A percentile compares a stretch with the other conserved stretches of the same genome.
These are phyloP conservation scores for Mimas tiliae DNA, from an alignment of 2,888 invertebrate species.

Conservation along the genomic window DNA sequence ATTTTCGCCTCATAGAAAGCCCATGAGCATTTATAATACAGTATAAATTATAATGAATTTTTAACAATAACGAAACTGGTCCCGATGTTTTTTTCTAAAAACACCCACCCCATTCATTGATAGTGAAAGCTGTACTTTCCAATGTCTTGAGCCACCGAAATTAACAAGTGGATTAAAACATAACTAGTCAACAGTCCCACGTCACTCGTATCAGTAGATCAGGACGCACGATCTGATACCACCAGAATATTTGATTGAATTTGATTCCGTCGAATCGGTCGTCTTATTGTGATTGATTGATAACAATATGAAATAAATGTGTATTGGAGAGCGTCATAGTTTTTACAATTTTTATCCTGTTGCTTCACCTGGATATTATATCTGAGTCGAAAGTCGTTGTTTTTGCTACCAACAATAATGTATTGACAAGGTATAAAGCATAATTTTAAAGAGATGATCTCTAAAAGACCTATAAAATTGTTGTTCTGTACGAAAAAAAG, in stretches of 20 bases:
- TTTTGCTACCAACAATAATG: no score
- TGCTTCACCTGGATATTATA: no score
- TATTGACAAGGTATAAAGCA: no score
- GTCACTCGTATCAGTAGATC: slow-evolving; percentile 34
- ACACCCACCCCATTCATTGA: slow-evolving; percentile 5
- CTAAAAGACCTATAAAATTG: no score
- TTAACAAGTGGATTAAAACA: slow-evolving; percentile 48
- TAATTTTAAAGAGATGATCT: no score
- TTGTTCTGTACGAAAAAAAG: no score
- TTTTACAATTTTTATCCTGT: no score
- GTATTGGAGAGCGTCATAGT: background rate
- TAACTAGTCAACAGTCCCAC: slow-evolving; percentile 46
- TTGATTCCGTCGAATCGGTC: slow-evolving; percentile 34
- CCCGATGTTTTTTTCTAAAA: background rate
- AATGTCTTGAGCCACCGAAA: slow-evolving; percentile 31
- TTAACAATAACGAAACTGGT: no score
- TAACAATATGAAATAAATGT: background rate
- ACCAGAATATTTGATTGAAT: slow-evolving; percentile 39
- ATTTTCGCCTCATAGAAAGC: no score
- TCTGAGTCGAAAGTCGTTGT: no score
- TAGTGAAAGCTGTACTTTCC: slow-evolving; percentile 45
- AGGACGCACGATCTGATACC: slow-evolving; percentile 44
- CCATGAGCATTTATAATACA: no score
- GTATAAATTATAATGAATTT: no score
- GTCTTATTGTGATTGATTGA: slow-evolving; percentile 16